phyloP scores from a whole-genome alignment of 2,113 vertebrate species.

The Centropus bengalensis region DNA sequence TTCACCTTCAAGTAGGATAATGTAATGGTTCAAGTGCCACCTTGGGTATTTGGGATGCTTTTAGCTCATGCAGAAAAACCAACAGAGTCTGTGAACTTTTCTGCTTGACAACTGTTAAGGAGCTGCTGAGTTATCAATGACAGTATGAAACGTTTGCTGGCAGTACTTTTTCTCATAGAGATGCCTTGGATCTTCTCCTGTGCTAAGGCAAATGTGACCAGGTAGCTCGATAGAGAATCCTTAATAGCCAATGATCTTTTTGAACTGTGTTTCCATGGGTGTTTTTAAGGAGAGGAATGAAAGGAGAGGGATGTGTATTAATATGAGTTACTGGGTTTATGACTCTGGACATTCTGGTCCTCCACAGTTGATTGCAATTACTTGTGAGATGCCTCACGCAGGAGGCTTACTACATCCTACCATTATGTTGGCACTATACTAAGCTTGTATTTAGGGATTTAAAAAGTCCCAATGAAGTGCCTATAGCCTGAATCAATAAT shows the following conservation, averaged over 20 bases:
- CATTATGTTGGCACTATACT: background rate
- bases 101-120: background rate
- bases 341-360: background rate
- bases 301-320: background rate
- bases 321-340: rapidly evolving
- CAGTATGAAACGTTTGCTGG: background rate
- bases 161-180: background rate
- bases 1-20: background rate
- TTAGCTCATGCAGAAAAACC: background rate
- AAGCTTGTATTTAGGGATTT: background rate
- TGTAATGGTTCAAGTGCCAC: background rate
- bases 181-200: background rate
- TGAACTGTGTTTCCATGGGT: background rate
- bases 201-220: background rate
- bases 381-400: rapidly evolving
- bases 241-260: background rate
- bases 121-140: background rate
- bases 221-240: background rate
- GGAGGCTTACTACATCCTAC: background rate
- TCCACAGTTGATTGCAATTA: background rate
- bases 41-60: background rate
- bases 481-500: background rate
- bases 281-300: background rate
- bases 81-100: background rate
- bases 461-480: background rate